Conservation (phyloP, 2,797 vertebrate species). For the Sciaenops ocellatus region DNA sequence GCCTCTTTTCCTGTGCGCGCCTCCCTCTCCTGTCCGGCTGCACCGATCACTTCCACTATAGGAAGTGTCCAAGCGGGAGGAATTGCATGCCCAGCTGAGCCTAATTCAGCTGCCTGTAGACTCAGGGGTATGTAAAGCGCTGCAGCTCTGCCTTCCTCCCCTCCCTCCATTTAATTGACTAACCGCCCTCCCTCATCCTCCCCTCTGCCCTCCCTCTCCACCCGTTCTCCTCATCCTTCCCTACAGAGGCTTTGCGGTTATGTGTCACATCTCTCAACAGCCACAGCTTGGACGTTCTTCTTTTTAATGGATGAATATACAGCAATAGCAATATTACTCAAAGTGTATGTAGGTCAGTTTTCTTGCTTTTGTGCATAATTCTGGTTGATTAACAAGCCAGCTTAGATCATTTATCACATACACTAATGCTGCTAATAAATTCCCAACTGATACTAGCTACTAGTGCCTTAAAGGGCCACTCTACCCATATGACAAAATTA, state of each 20-base stretch:
- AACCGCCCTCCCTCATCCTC: conserved; percentile 9
- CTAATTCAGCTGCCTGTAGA: conserved; percentile 99
- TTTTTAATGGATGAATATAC: conserved; percentile 7
- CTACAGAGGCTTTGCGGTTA: conserved; percentile 35
- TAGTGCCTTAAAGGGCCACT: conserved; percentile 3
- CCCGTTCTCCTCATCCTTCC: conserved; percentile 11
- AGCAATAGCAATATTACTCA: background rate
- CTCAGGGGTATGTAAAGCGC: conserved; percentile 94
- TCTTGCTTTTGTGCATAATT: background rate
- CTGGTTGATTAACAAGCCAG: conserved; percentile 11
- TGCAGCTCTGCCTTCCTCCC: conserved; percentile 69
- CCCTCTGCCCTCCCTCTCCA: conserved; percentile 31
- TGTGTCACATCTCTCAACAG: conserved; percentile 39
- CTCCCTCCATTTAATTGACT: conserved; percentile 32
- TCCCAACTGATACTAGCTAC: background rate
- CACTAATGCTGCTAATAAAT: conserved; percentile 11
- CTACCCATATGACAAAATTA: background rate
- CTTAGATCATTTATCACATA: background rate
- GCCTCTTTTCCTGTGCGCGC: conserved; percentile 59
- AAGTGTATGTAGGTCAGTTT: conserved; percentile 10
- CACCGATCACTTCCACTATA: conserved; percentile 88
- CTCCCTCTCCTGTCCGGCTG: conserved; percentile 72
- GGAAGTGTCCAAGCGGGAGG: conserved; percentile 97
- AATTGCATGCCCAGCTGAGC: conserved; percentile 95
- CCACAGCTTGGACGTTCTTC: conserved; percentile 31